Percentiles rank a stretch among this genome's conserved stretches.
phyloP scores from a whole-genome alignment of 2,797 vertebrate genomes.

The Onychomys torridus region DNA sequence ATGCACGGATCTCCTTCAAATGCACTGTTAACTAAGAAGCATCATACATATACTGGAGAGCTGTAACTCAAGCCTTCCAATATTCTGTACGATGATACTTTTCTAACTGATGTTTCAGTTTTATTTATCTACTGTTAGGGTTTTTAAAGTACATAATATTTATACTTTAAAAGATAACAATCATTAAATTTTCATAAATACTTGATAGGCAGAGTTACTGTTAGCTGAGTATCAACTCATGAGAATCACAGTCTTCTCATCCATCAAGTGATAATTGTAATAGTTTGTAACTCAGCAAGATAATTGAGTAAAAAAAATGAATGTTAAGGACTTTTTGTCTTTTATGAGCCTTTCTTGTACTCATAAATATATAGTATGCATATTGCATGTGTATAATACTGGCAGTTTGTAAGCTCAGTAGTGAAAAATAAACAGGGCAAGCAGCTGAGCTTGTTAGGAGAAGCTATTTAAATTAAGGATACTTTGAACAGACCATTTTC shows the following conservation, averaged over 20 bases:
- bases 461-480: neutral
- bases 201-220: neutral
- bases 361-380: neutral
- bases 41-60: neutral
- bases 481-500: neutral
- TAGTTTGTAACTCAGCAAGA: neutral
- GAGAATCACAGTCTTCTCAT: neutral
- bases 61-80: neutral
- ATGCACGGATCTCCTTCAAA: neutral
- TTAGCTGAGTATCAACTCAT: neutral
- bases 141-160: neutral
- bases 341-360: neutral
- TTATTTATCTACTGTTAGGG: neutral
- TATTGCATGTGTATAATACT: neutral
- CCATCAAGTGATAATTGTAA: neutral
- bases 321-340: neutral
- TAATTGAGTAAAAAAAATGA: neutral
- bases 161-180: neutral
- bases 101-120: neutral
- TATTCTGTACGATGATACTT: neutral
- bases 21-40: neutral
- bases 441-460: neutral
- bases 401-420: neutral
- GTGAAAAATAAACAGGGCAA: neutral
- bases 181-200: neutral